Evolutionary conservation across 2,113 vertebrate genomes (phyloP).

Genomic region (Siniperca knerii): DNA sequence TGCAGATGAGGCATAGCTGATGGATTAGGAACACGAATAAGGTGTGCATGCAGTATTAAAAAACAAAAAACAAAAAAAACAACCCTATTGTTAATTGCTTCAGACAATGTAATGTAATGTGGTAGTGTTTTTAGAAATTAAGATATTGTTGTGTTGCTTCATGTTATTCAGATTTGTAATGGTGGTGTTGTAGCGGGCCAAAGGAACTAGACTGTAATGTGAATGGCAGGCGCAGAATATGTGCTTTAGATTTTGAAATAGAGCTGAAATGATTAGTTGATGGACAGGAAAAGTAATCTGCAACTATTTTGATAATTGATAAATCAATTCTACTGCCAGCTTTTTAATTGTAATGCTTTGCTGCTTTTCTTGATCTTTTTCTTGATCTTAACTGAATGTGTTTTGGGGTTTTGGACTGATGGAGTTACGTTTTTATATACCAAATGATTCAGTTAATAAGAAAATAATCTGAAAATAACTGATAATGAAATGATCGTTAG

Average conservation of each 20-base stretch:
- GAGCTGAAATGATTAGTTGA: not conserved
- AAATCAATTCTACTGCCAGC: not conserved
- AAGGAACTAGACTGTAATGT: not conserved
- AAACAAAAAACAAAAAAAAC: not conserved
- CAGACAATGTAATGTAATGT: not conserved
- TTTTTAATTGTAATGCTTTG: not conserved
- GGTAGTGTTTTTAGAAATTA: not conserved
- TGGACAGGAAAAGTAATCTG: not conserved
- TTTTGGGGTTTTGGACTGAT: not conserved
- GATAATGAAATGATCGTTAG: not conserved
- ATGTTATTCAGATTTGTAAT: not conserved
- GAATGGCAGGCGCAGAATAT: too few species aligned
- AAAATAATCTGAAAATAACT: not conserved
- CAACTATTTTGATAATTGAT: not conserved
- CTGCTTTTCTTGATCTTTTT: not conserved
- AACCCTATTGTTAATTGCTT: not conserved
- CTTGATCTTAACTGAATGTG: not conserved
- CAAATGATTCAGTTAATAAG: not conserved
- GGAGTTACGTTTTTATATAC: not conserved
- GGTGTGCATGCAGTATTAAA: conserved; percentile 1
- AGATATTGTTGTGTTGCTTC: not conserved
- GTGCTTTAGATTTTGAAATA: not conserved
- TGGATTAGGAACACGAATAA: conserved; percentile 32
- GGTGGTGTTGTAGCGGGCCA: not conserved
- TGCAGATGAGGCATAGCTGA: conserved; percentile 62